A percentile compares a stretch with the other conserved stretches of the same genome.
Conservation (phyloP, 2,888 invertebrate genomes). For the Teleogryllus oceanicus region DNA sequence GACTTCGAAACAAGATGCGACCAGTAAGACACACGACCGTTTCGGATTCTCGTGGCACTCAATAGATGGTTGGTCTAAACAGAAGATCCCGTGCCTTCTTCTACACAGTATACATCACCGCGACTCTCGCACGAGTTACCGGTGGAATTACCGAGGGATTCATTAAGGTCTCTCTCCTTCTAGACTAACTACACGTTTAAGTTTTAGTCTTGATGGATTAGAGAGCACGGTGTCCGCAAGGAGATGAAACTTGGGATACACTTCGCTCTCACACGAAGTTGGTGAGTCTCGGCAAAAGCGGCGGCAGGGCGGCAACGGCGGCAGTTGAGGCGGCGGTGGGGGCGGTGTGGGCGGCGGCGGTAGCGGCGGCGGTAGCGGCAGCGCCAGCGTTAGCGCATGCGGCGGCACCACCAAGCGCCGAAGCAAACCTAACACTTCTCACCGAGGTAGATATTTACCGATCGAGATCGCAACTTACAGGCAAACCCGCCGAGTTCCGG, state of each 20-base stretch:
- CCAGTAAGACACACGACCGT: neutral
- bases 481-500: no score
- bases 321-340: neutral
- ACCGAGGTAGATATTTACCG: no score
- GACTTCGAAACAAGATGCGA: neutral
- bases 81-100: neutral
- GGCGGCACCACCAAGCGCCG: no score
- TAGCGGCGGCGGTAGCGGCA: neutral
- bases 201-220: conserved; percentile 18
- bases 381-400: neutral
- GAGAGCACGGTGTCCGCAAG: conserved; percentile 18
- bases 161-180: conserved; percentile 3
- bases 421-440: no score
- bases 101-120: conserved; percentile 18
- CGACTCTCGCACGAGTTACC: conserved; percentile 7
- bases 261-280: conserved; percentile 18
- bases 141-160: conserved; percentile 18
- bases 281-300: conserved; percentile 7
- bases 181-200: conserved; percentile 10
- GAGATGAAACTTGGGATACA: conserved; percentile 18
- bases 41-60: conserved; percentile 5
- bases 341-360: neutral
- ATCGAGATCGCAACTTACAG: no score
- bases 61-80: conserved; percentile 18
- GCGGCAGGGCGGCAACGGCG: neutral